A percentile compares a stretch with the other conserved stretches of the same genome.
These are phyloP conservation scores for Ceyx margarethae DNA, from an alignment of 2,113 vertebrate genomes.

Conservation along the genomic window DNA sequence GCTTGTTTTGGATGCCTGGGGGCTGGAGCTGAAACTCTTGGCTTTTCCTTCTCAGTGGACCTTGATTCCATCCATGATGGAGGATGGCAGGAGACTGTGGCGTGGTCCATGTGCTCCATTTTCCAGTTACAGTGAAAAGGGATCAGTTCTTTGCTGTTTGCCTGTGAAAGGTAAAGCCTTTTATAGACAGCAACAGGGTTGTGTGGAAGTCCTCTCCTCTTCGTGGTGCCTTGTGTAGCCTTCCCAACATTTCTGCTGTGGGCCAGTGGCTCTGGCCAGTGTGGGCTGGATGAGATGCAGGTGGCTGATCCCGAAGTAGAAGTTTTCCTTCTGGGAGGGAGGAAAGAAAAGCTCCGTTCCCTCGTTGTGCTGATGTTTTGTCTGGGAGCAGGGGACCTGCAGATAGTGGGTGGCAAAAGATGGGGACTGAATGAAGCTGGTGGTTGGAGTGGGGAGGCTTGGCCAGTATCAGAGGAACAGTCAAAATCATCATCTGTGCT, in stretches of 20 bases:
- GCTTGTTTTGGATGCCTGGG: neutral
- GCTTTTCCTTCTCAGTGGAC: neutral
- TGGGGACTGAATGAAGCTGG: neutral
- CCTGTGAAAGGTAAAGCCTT: neutral
- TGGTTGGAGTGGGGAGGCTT: neutral
- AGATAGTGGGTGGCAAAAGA: neutral
- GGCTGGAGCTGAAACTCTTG: neutral
- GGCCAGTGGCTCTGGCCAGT: neutral
- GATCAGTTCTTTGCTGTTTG: neutral
- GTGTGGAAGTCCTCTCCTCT: neutral
- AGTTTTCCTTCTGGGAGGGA: neutral
- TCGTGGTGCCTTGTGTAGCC: neutral
- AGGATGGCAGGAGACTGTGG: neutral
- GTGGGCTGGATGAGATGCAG: neutral
- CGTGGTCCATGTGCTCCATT: fast-evolving
- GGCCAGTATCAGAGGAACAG: neutral
- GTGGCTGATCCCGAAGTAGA: neutral
- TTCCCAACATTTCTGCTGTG: neutral
- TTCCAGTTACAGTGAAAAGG: neutral
- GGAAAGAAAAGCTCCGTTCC: fast-evolving
- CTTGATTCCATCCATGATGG: neutral
- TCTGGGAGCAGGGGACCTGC: fast-evolving
- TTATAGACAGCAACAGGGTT: neutral
- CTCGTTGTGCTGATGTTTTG: fast-evolving
- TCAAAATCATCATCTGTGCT: fast-evolving